Percentiles rank a stretch among this genome's conserved stretches.
Evolutionary conservation across 2,888 invertebrate genomes (phyloP).

Genomic region (Philereme transversata): DNA sequence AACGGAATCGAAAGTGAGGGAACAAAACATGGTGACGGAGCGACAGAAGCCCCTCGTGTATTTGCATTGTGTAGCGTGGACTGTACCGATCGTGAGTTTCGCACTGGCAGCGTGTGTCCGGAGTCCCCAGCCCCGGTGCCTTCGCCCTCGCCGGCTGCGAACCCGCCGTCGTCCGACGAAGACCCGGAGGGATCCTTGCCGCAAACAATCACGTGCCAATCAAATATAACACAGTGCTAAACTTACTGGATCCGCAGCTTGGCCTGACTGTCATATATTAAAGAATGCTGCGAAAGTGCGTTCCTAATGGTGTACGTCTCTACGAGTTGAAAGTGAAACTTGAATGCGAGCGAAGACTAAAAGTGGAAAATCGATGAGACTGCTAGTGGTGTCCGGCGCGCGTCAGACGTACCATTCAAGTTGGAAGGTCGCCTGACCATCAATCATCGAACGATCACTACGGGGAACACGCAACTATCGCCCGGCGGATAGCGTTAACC

Average conservation of each 20-base stretch:
- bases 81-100: conserved; percentile 81
- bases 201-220: conserved; percentile 70
- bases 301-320: conserved; percentile 60
- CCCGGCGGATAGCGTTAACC: conserved; percentile 18
- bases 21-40: conserved; percentile 46
- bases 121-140: conserved; percentile 66
- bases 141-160: conserved; percentile 71
- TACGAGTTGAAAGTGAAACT: conserved; percentile 70
- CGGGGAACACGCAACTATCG: conserved; percentile 51
- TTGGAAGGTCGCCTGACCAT: conserved; percentile 66
- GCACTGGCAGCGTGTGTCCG: conserved; percentile 82
- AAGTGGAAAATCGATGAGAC: conserved; percentile 73
- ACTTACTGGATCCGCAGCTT: conserved; percentile 56
- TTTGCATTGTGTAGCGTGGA: conserved; percentile 50
- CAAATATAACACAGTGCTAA: conserved; percentile 54
- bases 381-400: conserved; percentile 58
- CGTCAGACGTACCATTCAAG: conserved; percentile 58
- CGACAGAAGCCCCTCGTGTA: conserved; percentile 50
- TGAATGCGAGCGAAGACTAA: conserved; percentile 54
- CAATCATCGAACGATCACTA: conserved; percentile 56
- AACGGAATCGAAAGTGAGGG: conserved; percentile 63
- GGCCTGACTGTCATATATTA: conserved; percentile 42
- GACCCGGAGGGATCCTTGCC: conserved; percentile 80
- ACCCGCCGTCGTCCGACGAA: conserved; percentile 82
- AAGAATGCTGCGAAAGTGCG: conserved; percentile 49